Percentiles rank a stretch among this genome's conserved stretches.
Conservation (phyloP, 2,113 vertebrate genomes). For the Melanocharis versteri region DNA sequence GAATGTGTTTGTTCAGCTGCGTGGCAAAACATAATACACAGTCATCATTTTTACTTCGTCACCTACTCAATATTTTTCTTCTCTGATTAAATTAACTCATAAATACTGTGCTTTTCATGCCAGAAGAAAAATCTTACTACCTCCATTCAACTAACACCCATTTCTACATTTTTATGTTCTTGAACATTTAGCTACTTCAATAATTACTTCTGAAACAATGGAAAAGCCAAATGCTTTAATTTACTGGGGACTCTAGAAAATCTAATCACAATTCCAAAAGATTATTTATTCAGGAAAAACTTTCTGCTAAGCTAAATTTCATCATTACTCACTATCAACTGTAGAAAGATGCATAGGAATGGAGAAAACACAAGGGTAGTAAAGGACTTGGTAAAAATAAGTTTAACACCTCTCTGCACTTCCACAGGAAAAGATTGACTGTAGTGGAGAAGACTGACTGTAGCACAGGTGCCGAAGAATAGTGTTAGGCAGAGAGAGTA, state of each 20-base stretch:
- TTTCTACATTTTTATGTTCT: conserved; percentile 52
- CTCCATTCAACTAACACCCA: conserved; percentile 47
- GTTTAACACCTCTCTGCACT: background rate
- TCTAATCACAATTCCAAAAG: background rate
- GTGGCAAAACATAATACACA: conserved; percentile 70
- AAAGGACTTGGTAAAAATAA: background rate
- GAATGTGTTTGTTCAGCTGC: conserved; percentile 77
- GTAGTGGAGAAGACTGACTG: background rate
- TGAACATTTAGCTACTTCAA: conserved; percentile 40
- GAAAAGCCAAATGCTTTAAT: conserved; percentile 27
- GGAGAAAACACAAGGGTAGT: background rate
- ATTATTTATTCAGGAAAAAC: background rate
- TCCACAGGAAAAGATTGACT: background rate
- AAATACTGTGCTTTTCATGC: conserved; percentile 68
- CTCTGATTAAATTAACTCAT: conserved; percentile 73
- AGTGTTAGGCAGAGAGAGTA: background rate
- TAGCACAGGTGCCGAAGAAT: background rate
- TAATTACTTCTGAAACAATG: conserved; percentile 42
- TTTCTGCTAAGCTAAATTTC: background rate
- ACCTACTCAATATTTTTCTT: conserved; percentile 74
- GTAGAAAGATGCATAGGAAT: background rate
- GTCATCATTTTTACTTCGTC: conserved; percentile 72
- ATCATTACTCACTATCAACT: background rate
- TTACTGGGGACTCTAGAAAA: background rate
- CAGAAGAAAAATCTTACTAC: conserved; percentile 64